Evolutionary conservation across 2,113 vertebrate genomes (phyloP).

Genomic region (Rhineura floridana): DNA sequence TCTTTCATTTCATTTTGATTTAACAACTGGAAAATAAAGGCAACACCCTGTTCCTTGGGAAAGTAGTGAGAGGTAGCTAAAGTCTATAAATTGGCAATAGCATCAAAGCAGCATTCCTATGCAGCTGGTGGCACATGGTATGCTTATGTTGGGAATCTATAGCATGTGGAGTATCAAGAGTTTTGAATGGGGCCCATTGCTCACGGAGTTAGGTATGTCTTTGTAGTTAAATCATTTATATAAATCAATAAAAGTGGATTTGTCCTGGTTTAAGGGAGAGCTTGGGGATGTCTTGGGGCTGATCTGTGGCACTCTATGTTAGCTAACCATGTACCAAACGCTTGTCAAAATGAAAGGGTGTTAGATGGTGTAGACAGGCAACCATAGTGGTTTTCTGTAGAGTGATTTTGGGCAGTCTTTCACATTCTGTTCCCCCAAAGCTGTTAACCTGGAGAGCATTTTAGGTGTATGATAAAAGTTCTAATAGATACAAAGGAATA

Average conservation of each 20-base stretch:
- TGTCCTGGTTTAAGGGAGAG: background rate
- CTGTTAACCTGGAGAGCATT: background rate
- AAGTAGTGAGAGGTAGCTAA: background rate
- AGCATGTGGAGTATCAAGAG: conserved; percentile 1
- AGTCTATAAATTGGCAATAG: conserved; percentile 13
- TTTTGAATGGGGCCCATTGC: conserved; percentile 6
- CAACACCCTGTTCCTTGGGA: background rate
- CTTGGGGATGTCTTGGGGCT: background rate
- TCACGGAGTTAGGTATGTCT: background rate
- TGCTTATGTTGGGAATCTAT: background rate
- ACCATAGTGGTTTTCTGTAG: background rate
- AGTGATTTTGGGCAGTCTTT: background rate
- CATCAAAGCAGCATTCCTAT: conserved; percentile 1
- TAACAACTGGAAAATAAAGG: conserved; percentile 11
- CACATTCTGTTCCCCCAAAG: background rate
- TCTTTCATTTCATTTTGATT: background rate
- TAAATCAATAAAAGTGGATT: background rate
- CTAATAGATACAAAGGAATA: background rate
- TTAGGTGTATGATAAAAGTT: background rate
- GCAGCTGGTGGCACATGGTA: fast-evolving
- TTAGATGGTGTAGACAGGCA: background rate
- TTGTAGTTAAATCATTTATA: background rate
- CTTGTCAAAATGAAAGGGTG: background rate
- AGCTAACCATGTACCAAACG: background rate
- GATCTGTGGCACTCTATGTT: background rate